These are phyloP conservation scores for Pholis gunnellus DNA, from an alignment of 2,113 vertebrate species.

Conservation along the genomic window DNA sequence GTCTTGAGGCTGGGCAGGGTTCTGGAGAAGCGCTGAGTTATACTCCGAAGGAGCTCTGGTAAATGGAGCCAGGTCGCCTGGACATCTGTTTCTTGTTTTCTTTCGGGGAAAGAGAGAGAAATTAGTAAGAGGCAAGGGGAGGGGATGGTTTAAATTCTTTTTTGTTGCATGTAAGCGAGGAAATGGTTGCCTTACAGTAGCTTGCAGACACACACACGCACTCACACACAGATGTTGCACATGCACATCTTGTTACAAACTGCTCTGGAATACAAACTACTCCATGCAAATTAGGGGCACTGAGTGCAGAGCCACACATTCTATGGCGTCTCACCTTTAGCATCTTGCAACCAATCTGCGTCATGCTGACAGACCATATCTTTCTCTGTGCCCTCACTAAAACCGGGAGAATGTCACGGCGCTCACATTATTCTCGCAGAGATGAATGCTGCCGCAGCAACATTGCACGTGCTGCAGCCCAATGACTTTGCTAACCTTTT, in stretches of 20 bases:
- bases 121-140: constrained; percentile 36
- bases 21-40: constrained; percentile 62
- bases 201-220: constrained; percentile 20
- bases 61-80: constrained; percentile 70
- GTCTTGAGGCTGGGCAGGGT: constrained; percentile 56
- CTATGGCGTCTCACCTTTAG: constrained; percentile 58
- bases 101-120: constrained; percentile 25
- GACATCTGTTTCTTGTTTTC: constrained; percentile 74
- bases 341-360: constrained; percentile 68
- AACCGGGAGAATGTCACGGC: constrained; percentile 75
- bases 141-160: constrained; percentile 26
- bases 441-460: constrained; percentile 63
- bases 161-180: constrained; percentile 27
- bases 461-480: constrained; percentile 56
- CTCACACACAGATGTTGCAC: constrained; percentile 7
- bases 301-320: constrained; percentile 66
- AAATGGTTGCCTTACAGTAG: constrained; percentile 42
- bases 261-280: constrained; percentile 70
- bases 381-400: constrained; percentile 68
- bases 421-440: constrained; percentile 70
- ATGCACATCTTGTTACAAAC: constrained; percentile 57
- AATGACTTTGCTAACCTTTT: constrained; percentile 76
- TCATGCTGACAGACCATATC: constrained; percentile 75
- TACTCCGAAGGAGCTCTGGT: constrained; percentile 60
- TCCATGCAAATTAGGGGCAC: constrained; percentile 69